A percentile compares a stretch with the other conserved stretches of the same genome.
Evolutionary conservation across 2,113 vertebrate genomes (phyloP).

Genomic region (Gymnorhina tibicen): DNA sequence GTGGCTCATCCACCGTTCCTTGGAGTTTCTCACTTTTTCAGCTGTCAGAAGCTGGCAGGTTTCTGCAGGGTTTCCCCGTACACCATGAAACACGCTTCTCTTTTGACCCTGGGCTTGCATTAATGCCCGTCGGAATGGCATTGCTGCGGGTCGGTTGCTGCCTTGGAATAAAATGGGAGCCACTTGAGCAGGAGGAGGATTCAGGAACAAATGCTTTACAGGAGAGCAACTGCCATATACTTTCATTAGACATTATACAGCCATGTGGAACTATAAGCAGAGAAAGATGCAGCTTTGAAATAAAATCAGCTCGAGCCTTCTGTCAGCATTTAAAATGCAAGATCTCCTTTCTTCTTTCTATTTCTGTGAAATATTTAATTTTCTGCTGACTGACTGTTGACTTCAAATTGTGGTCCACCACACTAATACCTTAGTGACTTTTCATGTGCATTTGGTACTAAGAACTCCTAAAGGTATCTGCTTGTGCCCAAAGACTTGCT

Average conservation of each 20-base stretch:
- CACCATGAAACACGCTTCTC: not conserved
- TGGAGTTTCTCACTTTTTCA: not conserved
- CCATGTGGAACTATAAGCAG: not conserved
- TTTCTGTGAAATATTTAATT: not conserved
- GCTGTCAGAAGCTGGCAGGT: not conserved
- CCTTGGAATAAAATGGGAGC: not conserved
- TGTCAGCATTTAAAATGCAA: not conserved
- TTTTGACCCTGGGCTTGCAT: not conserved
- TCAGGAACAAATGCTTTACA: not conserved
- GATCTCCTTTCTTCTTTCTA: not conserved
- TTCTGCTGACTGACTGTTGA: not conserved
- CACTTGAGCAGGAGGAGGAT: not conserved
- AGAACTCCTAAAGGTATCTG: not conserved
- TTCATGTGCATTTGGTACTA: not conserved
- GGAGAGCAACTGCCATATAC: not conserved
- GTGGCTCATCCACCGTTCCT: not conserved
- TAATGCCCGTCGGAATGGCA: not conserved
- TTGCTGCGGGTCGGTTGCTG: not conserved
- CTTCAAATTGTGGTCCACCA: not conserved
- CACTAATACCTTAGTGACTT: not conserved
- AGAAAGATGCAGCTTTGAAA: not conserved
- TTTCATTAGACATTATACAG: not conserved
- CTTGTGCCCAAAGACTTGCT: not conserved
- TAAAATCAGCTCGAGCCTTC: not conserved
- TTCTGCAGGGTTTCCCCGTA: not conserved